These are phyloP conservation scores for Puntigrus tetrazona DNA, from an alignment of 2,113 vertebrate genomes.

Conservation along the genomic window DNA sequence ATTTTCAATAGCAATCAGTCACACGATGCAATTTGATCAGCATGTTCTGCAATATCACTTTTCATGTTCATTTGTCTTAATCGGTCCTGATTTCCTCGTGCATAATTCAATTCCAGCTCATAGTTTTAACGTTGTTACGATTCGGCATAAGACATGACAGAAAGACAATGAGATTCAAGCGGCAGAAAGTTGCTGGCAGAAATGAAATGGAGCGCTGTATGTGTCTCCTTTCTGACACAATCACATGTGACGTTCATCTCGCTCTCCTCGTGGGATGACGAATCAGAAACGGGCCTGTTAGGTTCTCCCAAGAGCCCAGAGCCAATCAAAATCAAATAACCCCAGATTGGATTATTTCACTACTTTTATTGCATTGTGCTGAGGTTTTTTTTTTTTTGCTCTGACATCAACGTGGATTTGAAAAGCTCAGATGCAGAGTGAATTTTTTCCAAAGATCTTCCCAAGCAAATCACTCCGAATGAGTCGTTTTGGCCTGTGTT, in stretches of 20 bases:
- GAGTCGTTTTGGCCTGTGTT: not conserved
- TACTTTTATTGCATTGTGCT: slow-evolving; percentile 25
- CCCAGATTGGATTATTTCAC: slow-evolving; percentile 33
- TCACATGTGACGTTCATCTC: slow-evolving; percentile 30
- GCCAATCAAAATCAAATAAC: slow-evolving; percentile 44
- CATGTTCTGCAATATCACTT: slow-evolving; percentile 9
- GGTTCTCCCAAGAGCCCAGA: slow-evolving; percentile 13
- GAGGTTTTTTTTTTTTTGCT: not conserved
- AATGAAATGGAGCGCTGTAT: slow-evolving; percentile 35
- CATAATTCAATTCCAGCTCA: not conserved
- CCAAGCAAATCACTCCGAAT: not conserved
- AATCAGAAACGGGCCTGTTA: slow-evolving; percentile 12
- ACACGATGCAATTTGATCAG: not conserved
- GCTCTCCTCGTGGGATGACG: slow-evolving; percentile 13
- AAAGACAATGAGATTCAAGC: not conserved
- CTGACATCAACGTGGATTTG: not conserved
- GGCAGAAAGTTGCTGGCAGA: slow-evolving; percentile 14
- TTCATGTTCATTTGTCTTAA: slow-evolving; percentile 9
- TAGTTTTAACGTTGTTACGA: not conserved
- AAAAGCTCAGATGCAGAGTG: not conserved
- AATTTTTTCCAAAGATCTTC: not conserved
- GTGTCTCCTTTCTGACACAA: slow-evolving; percentile 39
- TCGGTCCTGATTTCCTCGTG: not conserved
- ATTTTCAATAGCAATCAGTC: not conserved
- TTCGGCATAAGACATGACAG: not conserved